These are phyloP conservation scores for Siniperca undulata DNA, from an alignment of 2,797 vertebrate species.

Conservation along the genomic window DNA sequence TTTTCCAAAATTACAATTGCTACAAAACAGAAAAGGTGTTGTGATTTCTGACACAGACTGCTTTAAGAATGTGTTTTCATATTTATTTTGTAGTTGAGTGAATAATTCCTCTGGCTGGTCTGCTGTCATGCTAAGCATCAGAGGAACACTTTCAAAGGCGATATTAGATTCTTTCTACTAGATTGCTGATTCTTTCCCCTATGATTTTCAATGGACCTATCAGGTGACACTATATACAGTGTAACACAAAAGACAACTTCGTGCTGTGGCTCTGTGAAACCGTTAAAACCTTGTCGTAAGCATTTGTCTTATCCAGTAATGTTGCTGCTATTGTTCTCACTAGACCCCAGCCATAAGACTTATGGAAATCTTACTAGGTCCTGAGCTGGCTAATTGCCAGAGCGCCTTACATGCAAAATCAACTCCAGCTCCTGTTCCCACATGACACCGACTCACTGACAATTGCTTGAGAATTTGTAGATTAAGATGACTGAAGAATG, in stretches of 20 bases:
- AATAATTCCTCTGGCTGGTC: neutral
- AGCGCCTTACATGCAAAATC: constrained; percentile 13
- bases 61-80: neutral
- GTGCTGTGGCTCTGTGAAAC: neutral
- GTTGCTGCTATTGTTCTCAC: neutral
- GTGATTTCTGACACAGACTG: neutral
- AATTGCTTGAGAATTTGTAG: constrained; percentile 1
- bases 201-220: neutral
- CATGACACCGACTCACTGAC: neutral
- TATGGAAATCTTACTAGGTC: constrained; percentile 21
- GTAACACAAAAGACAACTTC: neutral
- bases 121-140: neutral
- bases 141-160: neutral
- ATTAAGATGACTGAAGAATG: constrained; percentile 9
- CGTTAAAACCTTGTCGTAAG: neutral
- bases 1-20: neutral
- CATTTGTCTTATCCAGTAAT: constrained; percentile 15
- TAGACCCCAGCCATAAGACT: neutral
- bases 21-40: neutral
- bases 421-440: constrained; percentile 19
- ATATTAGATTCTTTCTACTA: neutral
- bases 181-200: neutral
- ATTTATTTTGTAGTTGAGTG: neutral
- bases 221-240: neutral
- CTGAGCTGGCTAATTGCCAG: constrained; percentile 26